Percentiles rank a stretch among this genome's conserved stretches.
Conservation (phyloP, 2,113 vertebrate genomes). For the Falco punctatus region DNA sequence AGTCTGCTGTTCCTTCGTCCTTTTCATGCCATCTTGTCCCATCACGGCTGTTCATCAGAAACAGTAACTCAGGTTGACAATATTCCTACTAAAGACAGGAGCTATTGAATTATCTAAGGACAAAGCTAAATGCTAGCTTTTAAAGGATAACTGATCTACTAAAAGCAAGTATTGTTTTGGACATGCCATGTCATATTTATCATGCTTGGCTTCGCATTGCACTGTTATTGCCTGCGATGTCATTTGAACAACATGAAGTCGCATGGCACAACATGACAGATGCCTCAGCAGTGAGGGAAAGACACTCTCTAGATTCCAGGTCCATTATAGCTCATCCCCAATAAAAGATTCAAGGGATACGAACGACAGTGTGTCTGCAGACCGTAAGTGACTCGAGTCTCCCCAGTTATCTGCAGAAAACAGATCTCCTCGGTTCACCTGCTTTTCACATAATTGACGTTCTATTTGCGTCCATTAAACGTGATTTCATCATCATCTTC, state of each 20-base stretch:
- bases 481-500: slow-evolving; percentile 24
- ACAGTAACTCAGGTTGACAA: slow-evolving; percentile 73
- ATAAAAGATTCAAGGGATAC: slow-evolving; percentile 55
- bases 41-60: slow-evolving; percentile 44
- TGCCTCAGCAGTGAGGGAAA: slow-evolving; percentile 62
- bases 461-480: slow-evolving; percentile 16
- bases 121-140: slow-evolving; percentile 72
- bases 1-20: slow-evolving; percentile 1
- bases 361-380: slow-evolving; percentile 30
- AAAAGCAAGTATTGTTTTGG: slow-evolving; percentile 63
- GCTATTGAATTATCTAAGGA: slow-evolving; percentile 74
- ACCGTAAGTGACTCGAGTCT: slow-evolving; percentile 30
- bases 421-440: slow-evolving; percentile 7
- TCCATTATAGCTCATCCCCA: slow-evolving; percentile 47
- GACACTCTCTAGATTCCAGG: slow-evolving; percentile 21
- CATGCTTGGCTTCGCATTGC: slow-evolving; percentile 47
- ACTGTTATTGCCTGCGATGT: slow-evolving; percentile 33
- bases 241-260: slow-evolving; percentile 5
- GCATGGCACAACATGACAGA: slow-evolving; percentile 33
- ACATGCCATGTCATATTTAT: slow-evolving; percentile 51
- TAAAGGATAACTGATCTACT: slow-evolving; percentile 71
- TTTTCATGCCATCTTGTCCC: slow-evolving; percentile 63
- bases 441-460: slow-evolving; percentile 34
- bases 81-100: slow-evolving; percentile 12
- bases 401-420: slow-evolving; percentile 37